phyloP scores from a whole-genome alignment of 2,797 vertebrate genomes.

The Threskiornis aethiopicus region DNA sequence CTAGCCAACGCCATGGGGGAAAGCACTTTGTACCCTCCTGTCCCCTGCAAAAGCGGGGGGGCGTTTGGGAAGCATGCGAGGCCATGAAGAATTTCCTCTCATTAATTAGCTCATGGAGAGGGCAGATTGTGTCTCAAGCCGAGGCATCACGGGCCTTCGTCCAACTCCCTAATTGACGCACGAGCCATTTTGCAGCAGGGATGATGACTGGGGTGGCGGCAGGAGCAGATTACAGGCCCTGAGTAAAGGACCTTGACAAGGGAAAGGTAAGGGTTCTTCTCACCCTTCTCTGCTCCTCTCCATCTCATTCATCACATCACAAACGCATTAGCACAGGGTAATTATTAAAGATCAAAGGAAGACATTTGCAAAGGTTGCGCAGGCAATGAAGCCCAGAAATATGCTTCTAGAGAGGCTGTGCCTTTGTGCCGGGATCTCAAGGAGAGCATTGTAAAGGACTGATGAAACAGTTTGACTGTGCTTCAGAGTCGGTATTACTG shows the following conservation, averaged over 20 bases:
- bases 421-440: neutral
- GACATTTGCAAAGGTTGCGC: neutral
- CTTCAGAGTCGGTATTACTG: neutral
- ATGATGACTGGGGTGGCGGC: fast-evolving
- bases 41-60: too few relatives aligned
- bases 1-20: fast-evolving
- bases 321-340: neutral
- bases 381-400: neutral
- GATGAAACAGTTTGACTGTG: neutral
- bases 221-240: neutral
- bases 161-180: neutral
- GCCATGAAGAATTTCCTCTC: neutral
- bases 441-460: neutral
- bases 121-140: neutral
- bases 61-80: fast-evolving
- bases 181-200: neutral
- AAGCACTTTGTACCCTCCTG: neutral
- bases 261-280: neutral
- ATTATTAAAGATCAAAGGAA: constrained; percentile 16
- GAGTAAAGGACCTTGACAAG: neutral
- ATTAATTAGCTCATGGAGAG: neutral
- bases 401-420: neutral
- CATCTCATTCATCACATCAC: neutral
- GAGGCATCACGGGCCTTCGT: neutral
- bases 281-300: neutral